These are phyloP conservation scores for Urocyon cinereoargenteus DNA, from an alignment of 2,797 vertebrate species.

Conservation along the genomic window DNA sequence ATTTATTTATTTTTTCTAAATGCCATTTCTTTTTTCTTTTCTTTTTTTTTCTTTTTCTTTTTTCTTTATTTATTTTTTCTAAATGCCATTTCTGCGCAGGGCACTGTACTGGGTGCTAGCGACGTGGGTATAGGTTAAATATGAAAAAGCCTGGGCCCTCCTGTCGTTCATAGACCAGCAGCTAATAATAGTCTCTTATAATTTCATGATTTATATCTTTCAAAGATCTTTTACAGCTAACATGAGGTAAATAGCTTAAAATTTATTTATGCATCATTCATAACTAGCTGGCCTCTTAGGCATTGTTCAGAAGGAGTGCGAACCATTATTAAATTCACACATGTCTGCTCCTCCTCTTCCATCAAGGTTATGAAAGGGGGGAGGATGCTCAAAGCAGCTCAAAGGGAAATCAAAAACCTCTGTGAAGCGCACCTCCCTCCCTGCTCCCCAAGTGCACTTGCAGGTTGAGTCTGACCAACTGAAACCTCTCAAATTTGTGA, in stretches of 20 bases:
- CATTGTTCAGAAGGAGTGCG: neutral
- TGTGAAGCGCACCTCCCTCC: neutral
- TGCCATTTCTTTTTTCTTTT: no score
- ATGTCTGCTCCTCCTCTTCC: neutral
- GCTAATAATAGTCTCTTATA: neutral
- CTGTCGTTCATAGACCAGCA: neutral
- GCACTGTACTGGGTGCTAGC: neutral
- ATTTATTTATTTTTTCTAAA: no score
- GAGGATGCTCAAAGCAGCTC: neutral
- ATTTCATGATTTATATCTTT: neutral
- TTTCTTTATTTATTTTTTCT: no score
- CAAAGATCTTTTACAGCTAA: neutral
- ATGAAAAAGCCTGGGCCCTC: neutral
- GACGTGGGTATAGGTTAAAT: neutral
- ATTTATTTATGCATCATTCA: neutral
- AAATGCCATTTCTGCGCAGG: neutral
- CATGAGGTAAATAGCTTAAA: neutral
- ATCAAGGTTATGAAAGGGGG: neutral
- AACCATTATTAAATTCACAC: neutral
- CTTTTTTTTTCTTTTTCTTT: no score
- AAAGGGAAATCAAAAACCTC: neutral
- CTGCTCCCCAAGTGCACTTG: neutral
- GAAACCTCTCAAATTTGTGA: neutral
- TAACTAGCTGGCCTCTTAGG: neutral
- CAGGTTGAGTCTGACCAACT: neutral